Conservation (phyloP, 1,140 invertebrate genomes). For the Gryon sp. region DNA sequence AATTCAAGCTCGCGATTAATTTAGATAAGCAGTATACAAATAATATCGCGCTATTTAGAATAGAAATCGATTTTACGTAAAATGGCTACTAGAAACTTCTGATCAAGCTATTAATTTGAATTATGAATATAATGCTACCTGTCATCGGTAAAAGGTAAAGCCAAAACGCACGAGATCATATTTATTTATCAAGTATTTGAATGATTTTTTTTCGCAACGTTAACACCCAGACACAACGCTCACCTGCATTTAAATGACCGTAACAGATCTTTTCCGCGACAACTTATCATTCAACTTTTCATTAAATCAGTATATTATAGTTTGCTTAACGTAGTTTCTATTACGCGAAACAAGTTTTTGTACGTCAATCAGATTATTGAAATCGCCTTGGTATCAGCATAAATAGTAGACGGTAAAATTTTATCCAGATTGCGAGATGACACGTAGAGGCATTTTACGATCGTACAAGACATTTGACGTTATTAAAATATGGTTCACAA, state of each 20-base stretch:
- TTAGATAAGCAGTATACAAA: slow-evolving; percentile 17
- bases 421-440: slow-evolving; percentile 15
- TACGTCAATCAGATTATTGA: slow-evolving; percentile 41
- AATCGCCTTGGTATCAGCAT: slow-evolving; percentile 21
- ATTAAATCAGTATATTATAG: slow-evolving; percentile 29
- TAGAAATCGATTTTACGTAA: slow-evolving; percentile 8
- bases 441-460: slow-evolving; percentile 28
- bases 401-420: slow-evolving; percentile 1
- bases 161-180: not conserved
- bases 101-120: slow-evolving; percentile 26
- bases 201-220: slow-evolving; percentile 18
- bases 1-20: slow-evolving; percentile 23
- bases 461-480: slow-evolving; percentile 11
- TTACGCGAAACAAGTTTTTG: slow-evolving; percentile 29
- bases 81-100: not conserved
- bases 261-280: slow-evolving; percentile 18
- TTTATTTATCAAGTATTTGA: slow-evolving; percentile 6
- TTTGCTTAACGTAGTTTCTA: slow-evolving; percentile 33
- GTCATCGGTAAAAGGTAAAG: slow-evolving; percentile 13
- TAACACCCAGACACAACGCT: slow-evolving; percentile 1
- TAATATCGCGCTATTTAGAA: slow-evolving; percentile 1
- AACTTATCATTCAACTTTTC: slow-evolving; percentile 46
- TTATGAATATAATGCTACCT: slow-evolving; percentile 31
- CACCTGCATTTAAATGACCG: slow-evolving; percentile 20
- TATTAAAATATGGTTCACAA: slow-evolving; percentile 44